These are phyloP conservation scores for Syndactyla subalaris DNA, from an alignment of 2,797 vertebrate species.

Conservation along the genomic window DNA sequence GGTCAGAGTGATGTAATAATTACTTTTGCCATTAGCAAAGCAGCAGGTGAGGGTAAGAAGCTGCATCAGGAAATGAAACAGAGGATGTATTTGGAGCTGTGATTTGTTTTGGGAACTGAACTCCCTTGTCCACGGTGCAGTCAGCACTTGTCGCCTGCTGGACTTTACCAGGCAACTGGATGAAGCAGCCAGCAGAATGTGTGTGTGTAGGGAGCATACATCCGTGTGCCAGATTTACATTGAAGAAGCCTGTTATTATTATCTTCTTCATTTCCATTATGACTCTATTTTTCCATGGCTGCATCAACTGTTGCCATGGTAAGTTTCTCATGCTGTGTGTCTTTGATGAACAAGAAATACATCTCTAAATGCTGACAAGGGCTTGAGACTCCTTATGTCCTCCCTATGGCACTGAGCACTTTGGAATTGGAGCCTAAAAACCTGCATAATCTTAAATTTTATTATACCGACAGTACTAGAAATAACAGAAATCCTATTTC, in stretches of 20 bases:
- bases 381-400: neutral
- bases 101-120: neutral
- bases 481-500: neutral
- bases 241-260: neutral
- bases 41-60: neutral
- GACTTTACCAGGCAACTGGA: neutral
- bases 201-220: neutral
- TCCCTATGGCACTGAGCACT: neutral
- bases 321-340: neutral
- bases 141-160: neutral
- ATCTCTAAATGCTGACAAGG: neutral
- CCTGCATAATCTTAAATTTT: neutral
- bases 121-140: fast-evolving
- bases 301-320: neutral
- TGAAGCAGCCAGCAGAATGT: neutral
- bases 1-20: neutral
- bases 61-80: neutral
- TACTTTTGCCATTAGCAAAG: neutral
- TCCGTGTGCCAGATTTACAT: neutral
- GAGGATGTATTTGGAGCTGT: neutral
- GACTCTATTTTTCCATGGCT: neutral
- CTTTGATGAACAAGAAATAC: neutral
- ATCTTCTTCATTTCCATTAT: neutral
- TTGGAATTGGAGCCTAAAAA: neutral
- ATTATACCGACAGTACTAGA: neutral